A percentile compares a stretch with the other conserved stretches of the same genome.
Evolutionary conservation across 2,113 vertebrate genomes (phyloP).

Genomic region (Thamnaconus septentrionalis): DNA sequence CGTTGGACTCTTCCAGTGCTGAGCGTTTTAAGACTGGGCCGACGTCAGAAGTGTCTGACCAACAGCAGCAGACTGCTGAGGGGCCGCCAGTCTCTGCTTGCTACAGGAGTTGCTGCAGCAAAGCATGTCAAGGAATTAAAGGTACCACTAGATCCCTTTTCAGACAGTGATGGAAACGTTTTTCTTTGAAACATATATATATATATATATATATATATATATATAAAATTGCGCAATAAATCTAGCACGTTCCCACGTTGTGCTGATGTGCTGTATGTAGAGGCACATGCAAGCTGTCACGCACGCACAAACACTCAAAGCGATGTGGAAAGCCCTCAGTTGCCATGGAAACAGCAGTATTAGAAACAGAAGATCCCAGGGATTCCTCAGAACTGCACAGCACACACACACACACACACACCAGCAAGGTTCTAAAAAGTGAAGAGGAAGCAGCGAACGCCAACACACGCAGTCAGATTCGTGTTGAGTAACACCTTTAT

Average conservation of each 20-base stretch:
- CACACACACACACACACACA: conserved; percentile 23
- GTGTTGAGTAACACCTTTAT: too few species aligned
- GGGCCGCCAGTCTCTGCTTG: conserved; percentile 17
- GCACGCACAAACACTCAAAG: conserved; percentile 20
- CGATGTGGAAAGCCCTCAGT: conserved; percentile 48
- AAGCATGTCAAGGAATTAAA: background rate
- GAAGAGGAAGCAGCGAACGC: too few species aligned
- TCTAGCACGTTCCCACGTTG: conserved; percentile 16
- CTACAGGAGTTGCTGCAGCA: conserved; percentile 1
- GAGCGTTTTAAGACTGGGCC: conserved; percentile 10
- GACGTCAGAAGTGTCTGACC: conserved; percentile 29
- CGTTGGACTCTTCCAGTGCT: conserved; percentile 40
- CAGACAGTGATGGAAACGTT: too few species aligned
- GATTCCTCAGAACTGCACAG: conserved; percentile 57
- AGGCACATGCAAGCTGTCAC: conserved; percentile 10
- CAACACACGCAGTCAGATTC: too few species aligned
- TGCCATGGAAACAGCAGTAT: conserved; percentile 64
- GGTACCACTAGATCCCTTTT: background rate
- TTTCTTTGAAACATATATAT: conserved; percentile 7
- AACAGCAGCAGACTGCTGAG: conserved; percentile 11
- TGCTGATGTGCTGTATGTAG: background rate
- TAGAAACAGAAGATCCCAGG: conserved; percentile 62
- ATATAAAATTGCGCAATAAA: background rate
- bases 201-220: background rate
- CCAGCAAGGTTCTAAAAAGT: background rate